Evolutionary conservation across 30 jellyfish, hydroid and myxozoan species (phyloP).

Genomic region (Pelagia noctiluca): DNA sequence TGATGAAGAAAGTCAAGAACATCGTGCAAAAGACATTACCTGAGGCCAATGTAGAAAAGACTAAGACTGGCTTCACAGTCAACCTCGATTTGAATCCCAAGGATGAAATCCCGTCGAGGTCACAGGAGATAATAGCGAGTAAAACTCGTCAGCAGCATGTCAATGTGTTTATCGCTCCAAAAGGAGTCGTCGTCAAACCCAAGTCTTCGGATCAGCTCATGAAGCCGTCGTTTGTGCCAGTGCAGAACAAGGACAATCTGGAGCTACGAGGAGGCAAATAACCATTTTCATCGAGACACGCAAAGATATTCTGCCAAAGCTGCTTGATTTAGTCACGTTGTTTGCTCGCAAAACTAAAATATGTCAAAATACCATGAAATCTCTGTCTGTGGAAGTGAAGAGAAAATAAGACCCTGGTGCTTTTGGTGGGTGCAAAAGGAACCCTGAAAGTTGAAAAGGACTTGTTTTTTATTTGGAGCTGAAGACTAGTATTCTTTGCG

Average conservation of each 20-base stretch:
- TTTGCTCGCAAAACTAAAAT: no score
- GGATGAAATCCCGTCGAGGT: conserved; percentile 86
- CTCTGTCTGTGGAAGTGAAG: no score
- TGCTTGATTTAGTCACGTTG: no score
- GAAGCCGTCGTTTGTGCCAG: conserved; percentile 97
- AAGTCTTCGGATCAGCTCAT: conserved; percentile 92
- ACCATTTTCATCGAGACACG: background rate
- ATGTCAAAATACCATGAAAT: no score
- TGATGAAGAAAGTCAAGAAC: conserved; percentile 71
- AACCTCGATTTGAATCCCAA: conserved; percentile 89
- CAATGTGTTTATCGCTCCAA: conserved; percentile 89
- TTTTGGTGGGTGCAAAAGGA: no score
- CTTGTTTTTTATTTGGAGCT: no score
- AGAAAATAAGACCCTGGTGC: no score
- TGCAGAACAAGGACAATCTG: conserved; percentile 84
- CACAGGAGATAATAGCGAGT: conserved; percentile 27
- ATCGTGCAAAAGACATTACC: conserved; percentile 85
- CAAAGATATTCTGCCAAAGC: background rate
- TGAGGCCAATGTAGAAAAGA: conserved; percentile 87
- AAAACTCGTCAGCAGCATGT: conserved; percentile 96
- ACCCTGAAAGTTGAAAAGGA: no score
- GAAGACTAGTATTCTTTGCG: no score
- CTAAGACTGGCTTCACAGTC: conserved; percentile 90
- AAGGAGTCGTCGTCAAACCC: conserved; percentile 98
- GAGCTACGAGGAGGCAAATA: conserved; percentile 83